Percentiles rank a stretch among this genome's conserved stretches.
Conservation (phyloP, 1,140 invertebrate genomes). For the Pseudomyrmex flavicornis region DNA sequence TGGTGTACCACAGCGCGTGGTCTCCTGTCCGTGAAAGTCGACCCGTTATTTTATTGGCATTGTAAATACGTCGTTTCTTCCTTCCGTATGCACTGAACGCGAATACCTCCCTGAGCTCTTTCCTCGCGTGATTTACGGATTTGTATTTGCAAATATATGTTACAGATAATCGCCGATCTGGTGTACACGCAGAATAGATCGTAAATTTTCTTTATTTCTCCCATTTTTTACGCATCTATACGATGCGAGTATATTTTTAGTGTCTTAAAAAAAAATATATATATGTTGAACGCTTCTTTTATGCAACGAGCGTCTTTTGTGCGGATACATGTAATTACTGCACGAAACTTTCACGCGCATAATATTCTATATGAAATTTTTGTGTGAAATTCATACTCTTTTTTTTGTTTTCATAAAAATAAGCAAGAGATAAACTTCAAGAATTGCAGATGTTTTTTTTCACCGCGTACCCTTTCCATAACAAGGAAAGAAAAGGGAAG, state of each 20-base stretch:
- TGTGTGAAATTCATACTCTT: background rate
- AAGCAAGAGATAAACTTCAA: constrained; percentile 58
- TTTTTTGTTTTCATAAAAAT: constrained; percentile 14
- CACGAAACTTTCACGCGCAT: constrained; percentile 2
- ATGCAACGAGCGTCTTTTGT: background rate
- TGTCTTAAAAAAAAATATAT: background rate
- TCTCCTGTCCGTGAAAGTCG: constrained; percentile 26
- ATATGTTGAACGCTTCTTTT: background rate
- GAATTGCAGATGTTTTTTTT: constrained; percentile 61
- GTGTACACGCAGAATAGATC: too few species aligned
- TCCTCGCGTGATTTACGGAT: background rate
- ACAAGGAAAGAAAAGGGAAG: constrained; percentile 28
- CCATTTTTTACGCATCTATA: background rate
- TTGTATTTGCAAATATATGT: background rate
- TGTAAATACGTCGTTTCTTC: constrained; percentile 18
- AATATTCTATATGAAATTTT: background rate
- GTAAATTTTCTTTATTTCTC: constrained; percentile 3
- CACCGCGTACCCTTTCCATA: constrained; percentile 35
- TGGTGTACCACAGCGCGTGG: constrained; percentile 10
- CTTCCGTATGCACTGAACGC: background rate
- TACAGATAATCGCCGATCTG: background rate
- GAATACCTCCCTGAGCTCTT: background rate
- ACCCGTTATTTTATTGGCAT: constrained; percentile 60
- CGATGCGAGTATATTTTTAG: background rate
- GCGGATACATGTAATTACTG: background rate